These are phyloP conservation scores for Hirtodrosophila duncani DNA, from an alignment of 2,888 invertebrate species.

Conservation along the genomic window DNA sequence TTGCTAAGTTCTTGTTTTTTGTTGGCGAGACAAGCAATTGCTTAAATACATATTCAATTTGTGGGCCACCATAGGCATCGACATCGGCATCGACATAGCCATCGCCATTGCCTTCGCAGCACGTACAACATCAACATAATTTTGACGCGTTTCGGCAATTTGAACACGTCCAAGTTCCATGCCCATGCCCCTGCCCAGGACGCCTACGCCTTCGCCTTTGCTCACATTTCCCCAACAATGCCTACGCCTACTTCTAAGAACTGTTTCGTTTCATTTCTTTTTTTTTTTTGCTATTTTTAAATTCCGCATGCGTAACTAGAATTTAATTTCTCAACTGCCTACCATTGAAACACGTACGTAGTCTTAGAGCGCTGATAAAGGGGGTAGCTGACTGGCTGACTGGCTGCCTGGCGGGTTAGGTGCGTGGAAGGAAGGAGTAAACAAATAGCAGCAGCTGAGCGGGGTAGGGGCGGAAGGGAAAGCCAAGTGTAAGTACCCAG, in stretches of 20 bases:
- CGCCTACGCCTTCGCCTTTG: neutral
- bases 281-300: conserved; percentile 44
- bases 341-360: conserved; percentile 26
- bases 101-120: conserved; percentile 24
- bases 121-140: conserved; percentile 57
- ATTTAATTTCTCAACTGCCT: conserved; percentile 53
- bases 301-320: conserved; percentile 54
- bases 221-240: conserved; percentile 8
- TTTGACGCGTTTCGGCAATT: conserved; percentile 61
- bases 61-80: conserved; percentile 27
- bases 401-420: neutral
- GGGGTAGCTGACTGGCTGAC: too few species aligned
- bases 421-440: neutral
- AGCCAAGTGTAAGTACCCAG: conserved; percentile 6
- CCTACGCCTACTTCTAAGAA: neutral
- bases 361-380: too few species aligned
- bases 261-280: neutral
- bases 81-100: conserved; percentile 18
- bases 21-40: neutral
- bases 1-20: neutral
- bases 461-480: conserved; percentile 1
- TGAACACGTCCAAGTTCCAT: conserved; percentile 53
- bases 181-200: conserved; percentile 14
- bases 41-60: conserved; percentile 58
- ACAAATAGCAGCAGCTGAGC: conserved; percentile 3